Conservation (phyloP, 2,888 invertebrate species). For the Temnothorax ravouxi region DNA sequence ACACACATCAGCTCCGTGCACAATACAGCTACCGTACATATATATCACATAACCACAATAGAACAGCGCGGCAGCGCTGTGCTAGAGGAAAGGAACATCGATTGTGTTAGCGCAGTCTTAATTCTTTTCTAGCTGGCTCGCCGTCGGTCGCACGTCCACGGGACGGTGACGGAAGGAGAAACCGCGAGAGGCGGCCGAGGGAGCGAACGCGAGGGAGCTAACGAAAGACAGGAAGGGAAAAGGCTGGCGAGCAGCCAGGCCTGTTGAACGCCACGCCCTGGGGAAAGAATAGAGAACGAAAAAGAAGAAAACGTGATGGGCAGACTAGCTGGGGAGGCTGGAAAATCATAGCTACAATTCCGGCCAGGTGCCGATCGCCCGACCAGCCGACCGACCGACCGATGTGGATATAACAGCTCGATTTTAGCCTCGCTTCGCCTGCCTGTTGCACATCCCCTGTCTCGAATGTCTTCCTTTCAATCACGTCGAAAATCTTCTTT, state of each 20-base stretch:
- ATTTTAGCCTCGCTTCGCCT: slow-evolving; percentile 61
- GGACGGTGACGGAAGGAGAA: slow-evolving; percentile 14
- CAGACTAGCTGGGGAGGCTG: slow-evolving; percentile 61
- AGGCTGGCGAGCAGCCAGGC: slow-evolving; percentile 81
- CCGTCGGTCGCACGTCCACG: slow-evolving; percentile 47
- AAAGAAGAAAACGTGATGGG: slow-evolving; percentile 50
- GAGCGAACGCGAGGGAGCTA: slow-evolving; percentile 23
- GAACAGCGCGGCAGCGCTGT: slow-evolving; percentile 6
- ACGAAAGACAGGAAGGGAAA: slow-evolving; percentile 56
- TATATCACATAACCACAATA: slow-evolving; percentile 51
- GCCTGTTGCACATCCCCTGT: slow-evolving; percentile 70
- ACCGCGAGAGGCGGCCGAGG: slow-evolving; percentile 17
- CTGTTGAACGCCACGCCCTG: slow-evolving; percentile 84
- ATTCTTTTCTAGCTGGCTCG: slow-evolving; percentile 43
- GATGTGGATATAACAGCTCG: slow-evolving; percentile 57
- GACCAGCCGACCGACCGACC: slow-evolving; percentile 63
- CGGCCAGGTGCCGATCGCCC: slow-evolving; percentile 78
- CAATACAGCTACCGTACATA: slow-evolving; percentile 35
- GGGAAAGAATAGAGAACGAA: slow-evolving; percentile 75
- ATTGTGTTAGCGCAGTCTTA: slow-evolving; percentile 62
- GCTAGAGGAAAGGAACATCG: slow-evolving; percentile 44
- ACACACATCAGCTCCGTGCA: slow-evolving; percentile 23
- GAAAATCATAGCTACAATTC: slow-evolving; percentile 76
- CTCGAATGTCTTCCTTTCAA: slow-evolving; percentile 58
- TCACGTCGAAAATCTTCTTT: slow-evolving; percentile 54